phyloP scores from a whole-genome alignment of 2,113 vertebrate species.

The Embiotoca jacksoni region DNA sequence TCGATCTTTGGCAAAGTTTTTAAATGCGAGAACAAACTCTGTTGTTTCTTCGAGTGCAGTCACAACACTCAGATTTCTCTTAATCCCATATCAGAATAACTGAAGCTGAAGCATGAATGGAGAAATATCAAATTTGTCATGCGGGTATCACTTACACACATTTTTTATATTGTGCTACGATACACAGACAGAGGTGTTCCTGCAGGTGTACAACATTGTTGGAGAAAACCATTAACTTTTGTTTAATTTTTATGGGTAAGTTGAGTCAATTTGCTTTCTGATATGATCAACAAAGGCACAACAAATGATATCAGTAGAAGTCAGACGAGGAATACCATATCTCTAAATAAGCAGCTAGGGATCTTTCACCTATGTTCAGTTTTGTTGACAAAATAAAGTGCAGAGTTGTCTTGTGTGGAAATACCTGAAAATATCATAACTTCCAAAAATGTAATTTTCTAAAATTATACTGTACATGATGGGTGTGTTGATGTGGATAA shows the following conservation, averaged over 20 bases:
- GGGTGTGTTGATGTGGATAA: constrained; percentile 43
- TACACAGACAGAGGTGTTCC: not conserved
- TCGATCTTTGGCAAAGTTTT: constrained; percentile 42
- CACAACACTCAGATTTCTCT: constrained; percentile 53
- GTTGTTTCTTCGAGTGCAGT: constrained; percentile 58
- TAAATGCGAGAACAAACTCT: constrained; percentile 29
- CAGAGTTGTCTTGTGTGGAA: not conserved
- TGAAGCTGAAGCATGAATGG: constrained; percentile 45
- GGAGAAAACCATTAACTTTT: not conserved
- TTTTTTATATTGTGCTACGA: not conserved
- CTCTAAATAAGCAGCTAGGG: no score
- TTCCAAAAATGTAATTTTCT: constrained; percentile 10
- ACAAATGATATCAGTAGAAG: no score
- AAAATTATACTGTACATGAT: constrained; percentile 6
- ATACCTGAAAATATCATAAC: constrained; percentile 4
- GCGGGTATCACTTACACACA: constrained; percentile 33
- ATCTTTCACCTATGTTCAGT: no score
- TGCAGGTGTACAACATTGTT: not conserved
- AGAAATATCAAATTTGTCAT: constrained; percentile 58
- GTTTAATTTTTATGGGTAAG: not conserved
- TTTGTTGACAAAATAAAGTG: not conserved
- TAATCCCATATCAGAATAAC: constrained; percentile 59
- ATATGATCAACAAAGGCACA: not conserved
- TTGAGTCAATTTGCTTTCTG: not conserved
- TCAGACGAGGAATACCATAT: no score